Evolutionary conservation across 2,113 vertebrate genomes (phyloP), one percentile per base, ranked within the genome.

Genomic region (Clarias gariepinus): DNA sequence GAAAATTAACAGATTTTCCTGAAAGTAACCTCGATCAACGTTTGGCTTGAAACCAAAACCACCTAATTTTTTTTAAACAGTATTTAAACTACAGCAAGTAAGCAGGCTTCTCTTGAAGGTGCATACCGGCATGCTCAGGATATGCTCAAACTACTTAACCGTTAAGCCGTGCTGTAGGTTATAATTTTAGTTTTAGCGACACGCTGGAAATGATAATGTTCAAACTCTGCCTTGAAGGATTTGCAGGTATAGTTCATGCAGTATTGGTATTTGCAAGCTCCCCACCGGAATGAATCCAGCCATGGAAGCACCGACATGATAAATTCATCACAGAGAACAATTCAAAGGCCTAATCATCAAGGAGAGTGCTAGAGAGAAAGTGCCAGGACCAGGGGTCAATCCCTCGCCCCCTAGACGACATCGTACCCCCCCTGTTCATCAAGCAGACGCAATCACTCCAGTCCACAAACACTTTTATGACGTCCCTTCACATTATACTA

Each of bases 311-410:
- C 2, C 10, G n/a, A 21, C 11, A 25, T 52, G 41, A 11, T 1
- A 47, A 74, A 23, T 73, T 47, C 21, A 74, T 2, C 1, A 74
- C 1, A 47, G 21, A 76, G 4, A 52, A 52, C 25, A 47, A 73
- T 21, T 73, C 69, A 2, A 71, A 36, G 57, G 4, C 64, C 64
- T 23, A 25, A 66, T 13, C 3, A 33, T 33, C 68, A 21, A 21
- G 18, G 7, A 71, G 18, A 71, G 30, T 8, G 7, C 10, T 19
- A 18, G 30, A 21, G 30, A 36, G 36, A 18, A 71, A 21, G 30
- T 3, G 18, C 9, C 71, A 16, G 18, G 86, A 85, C 90, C 83
- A 69, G 13, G 18, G 84, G 87, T 91, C 85, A 85, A 91, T 80
- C 74, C 81, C 77, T 30, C 10, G 3, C 52, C 64, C 66, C 83